Conservation (phyloP, 2,113 vertebrate genomes). For the Acrocephalus kingi region DNA sequence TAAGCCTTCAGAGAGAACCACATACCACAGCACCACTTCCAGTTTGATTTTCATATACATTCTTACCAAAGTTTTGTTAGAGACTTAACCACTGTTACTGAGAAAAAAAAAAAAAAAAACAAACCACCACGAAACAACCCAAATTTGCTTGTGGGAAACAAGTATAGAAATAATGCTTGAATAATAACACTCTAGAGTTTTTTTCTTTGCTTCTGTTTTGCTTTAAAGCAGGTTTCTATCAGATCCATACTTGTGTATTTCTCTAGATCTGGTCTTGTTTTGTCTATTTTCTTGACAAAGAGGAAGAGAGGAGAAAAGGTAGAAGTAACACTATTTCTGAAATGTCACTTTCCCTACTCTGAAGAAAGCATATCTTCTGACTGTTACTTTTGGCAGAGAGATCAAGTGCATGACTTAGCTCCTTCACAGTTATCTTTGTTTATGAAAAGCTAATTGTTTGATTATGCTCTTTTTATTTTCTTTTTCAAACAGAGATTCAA, state of each 20-base stretch:
- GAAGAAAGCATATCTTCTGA: not conserved
- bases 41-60: not conserved
- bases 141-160: not conserved
- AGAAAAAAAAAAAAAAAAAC: no score
- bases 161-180: not conserved
- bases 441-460: not conserved
- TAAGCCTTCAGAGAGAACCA: not conserved
- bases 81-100: not conserved
- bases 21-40: not conserved
- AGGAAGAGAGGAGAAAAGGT: not conserved
- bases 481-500: not conserved
- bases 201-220: not conserved
- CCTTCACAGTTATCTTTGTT: not conserved
- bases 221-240: not conserved
- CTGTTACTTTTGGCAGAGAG: not conserved
- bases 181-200: not conserved
- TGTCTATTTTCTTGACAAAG: not conserved
- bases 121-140: not conserved
- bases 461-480: not conserved
- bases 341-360: not conserved
- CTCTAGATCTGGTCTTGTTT: not conserved
- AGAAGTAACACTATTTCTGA: not conserved
- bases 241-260: not conserved
- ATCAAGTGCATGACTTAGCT: not conserved
- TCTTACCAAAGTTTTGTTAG: not conserved